These are phyloP conservation scores for Delichon dasypus DNA, from an alignment of 2,797 vertebrate genomes.

Conservation along the genomic window DNA sequence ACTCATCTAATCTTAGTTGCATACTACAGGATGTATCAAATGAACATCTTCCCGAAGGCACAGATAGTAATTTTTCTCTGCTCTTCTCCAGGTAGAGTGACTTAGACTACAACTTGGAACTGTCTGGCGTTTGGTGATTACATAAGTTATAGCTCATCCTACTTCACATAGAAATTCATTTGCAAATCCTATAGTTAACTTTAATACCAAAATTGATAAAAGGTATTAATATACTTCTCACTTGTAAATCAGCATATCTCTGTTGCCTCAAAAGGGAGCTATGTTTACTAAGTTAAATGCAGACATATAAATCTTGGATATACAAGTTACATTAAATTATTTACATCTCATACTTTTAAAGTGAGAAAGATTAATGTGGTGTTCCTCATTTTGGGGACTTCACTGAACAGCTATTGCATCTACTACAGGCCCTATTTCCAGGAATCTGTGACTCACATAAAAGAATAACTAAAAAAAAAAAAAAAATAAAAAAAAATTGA, in stretches of 20 bases:
- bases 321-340: background rate
- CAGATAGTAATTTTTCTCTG: background rate
- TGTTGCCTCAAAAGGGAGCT: background rate
- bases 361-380: background rate
- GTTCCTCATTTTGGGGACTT: background rate
- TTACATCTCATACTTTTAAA: background rate
- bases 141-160: background rate
- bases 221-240: background rate
- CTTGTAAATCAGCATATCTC: background rate
- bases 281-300: background rate
- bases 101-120: background rate
- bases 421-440: background rate
- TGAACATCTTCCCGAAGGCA: background rate
- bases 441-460: background rate
- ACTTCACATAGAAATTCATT: background rate
- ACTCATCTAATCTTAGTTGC: background rate
- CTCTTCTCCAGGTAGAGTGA: background rate
- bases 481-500: no score
- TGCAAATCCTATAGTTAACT: background rate
- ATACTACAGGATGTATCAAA: background rate
- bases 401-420: background rate
- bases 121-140: background rate
- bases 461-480: background rate
- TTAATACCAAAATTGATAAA: background rate
- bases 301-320: background rate